A percentile compares a stretch with the other conserved stretches of the same genome.
These are phyloP conservation scores for Sorex fumeus DNA, from an alignment of 2,113 vertebrate genomes.

Conservation along the genomic window DNA sequence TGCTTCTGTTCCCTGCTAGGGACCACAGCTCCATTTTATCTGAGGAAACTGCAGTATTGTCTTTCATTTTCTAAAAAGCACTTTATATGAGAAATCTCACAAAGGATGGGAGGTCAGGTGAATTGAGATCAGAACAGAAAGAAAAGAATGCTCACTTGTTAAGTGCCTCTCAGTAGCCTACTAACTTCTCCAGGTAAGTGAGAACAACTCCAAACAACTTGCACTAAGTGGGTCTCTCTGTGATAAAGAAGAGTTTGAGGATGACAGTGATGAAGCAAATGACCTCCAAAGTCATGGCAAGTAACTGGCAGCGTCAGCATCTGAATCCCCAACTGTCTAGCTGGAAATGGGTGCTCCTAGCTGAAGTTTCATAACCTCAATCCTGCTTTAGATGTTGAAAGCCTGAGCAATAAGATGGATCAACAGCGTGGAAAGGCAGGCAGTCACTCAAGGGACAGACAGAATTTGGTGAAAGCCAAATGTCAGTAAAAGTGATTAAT, in stretches of 20 bases:
- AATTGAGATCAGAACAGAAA: neutral
- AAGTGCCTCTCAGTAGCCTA: neutral
- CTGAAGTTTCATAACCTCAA: neutral
- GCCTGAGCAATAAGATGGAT: neutral
- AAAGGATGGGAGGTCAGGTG: neutral
- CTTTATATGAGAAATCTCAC: neutral
- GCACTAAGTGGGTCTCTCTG: neutral
- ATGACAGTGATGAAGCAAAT: neutral
- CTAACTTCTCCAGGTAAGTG: neutral
- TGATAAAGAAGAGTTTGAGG: neutral
- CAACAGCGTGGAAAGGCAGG: neutral
- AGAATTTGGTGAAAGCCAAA: neutral
- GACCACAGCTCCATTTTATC: neutral
- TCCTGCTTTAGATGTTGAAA: neutral
- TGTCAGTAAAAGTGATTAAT: conserved; percentile 11
- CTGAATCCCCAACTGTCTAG: neutral
- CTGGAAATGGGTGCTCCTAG: neutral
- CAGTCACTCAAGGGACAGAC: neutral
- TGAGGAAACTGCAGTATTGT: neutral
- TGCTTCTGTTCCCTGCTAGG: neutral
- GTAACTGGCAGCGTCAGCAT: neutral
- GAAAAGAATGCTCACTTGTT: neutral
- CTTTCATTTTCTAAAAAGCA: neutral
- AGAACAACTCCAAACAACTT: neutral
- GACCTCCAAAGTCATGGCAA: neutral